Evolutionary conservation across 2,113 vertebrate species (phyloP).

Genomic region (Channa maculata): DNA sequence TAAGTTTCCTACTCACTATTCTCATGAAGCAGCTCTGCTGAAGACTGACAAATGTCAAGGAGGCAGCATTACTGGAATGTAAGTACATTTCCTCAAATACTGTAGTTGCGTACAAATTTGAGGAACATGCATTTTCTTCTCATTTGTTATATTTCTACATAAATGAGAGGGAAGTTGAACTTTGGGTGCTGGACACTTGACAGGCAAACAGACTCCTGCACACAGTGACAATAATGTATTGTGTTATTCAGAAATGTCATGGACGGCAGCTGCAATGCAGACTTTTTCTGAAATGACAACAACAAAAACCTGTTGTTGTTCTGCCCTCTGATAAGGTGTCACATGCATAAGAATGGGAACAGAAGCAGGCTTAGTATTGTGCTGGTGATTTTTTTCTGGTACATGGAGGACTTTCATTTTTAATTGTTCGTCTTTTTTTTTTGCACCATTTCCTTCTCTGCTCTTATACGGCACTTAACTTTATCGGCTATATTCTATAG

Average conservation of each 20-base stretch:
- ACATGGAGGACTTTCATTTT: background rate
- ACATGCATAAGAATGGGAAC: conserved; percentile 11
- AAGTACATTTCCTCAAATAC: too few relatives aligned
- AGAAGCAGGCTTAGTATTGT: background rate
- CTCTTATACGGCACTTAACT: background rate
- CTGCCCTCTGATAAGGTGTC: conserved; percentile 11
- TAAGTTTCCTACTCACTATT: background rate
- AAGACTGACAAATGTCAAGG: background rate
- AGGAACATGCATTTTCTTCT: too few relatives aligned
- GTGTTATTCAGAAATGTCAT: conserved; percentile 52
- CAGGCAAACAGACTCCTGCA: too few relatives aligned
- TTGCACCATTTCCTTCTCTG: background rate
- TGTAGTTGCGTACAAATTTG: too few relatives aligned
- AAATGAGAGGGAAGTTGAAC: too few relatives aligned
- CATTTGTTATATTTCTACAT: too few relatives aligned
- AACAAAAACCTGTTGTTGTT: conserved; percentile 50
- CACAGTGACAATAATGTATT: conserved; percentile 14
- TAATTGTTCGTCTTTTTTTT: background rate
- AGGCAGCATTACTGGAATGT: too few relatives aligned
- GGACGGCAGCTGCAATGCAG: conserved; percentile 44
- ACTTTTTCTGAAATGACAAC: conserved; percentile 61
- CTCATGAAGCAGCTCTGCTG: background rate
- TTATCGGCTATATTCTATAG: background rate
- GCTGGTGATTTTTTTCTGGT: background rate
- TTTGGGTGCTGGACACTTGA: too few relatives aligned